phyloP scores from a whole-genome alignment of 2,113 vertebrate genomes.

The Pimephales promelas region DNA sequence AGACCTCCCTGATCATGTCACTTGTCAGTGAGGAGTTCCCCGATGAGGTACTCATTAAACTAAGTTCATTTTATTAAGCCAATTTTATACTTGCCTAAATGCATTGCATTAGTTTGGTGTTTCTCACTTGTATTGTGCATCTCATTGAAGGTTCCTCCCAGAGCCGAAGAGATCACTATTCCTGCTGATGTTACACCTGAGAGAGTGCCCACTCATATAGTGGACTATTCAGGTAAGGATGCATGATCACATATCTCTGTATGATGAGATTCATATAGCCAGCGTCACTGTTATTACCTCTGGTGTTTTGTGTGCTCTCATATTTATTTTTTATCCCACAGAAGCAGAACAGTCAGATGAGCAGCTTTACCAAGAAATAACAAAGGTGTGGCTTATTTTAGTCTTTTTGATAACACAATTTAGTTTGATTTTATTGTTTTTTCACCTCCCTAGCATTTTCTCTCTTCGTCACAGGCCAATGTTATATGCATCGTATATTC shows the following conservation, averaged over 20 bases:
- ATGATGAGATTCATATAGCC: not conserved
- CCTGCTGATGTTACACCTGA: slow-evolving; percentile 98
- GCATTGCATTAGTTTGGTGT: not conserved
- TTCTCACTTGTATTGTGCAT: not conserved
- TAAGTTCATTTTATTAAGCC: not conserved
- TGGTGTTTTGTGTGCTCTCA: not conserved
- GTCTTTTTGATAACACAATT: not conserved
- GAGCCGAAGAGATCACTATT: slow-evolving; percentile 98
- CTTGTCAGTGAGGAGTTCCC: slow-evolving; percentile 99
- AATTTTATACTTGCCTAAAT: not conserved
- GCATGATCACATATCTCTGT: too few species aligned
- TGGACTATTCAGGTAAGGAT: slow-evolving; percentile 92
- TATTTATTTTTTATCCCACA: slow-evolving; percentile 62
- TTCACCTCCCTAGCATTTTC: not conserved
- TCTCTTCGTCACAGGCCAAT: slow-evolving; percentile 84
- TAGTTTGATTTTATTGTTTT: not conserved
- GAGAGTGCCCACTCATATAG: slow-evolving; percentile 96
- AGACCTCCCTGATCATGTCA: slow-evolving; percentile 98
- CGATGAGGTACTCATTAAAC: slow-evolving; percentile 84
- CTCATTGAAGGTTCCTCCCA: slow-evolving; percentile 86
- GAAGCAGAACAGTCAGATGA: slow-evolving; percentile 97
- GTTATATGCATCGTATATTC: slow-evolving; percentile 99
- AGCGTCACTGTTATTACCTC: not conserved
- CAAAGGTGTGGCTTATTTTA: slow-evolving; percentile 79
- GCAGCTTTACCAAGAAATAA: slow-evolving; percentile 95